These are phyloP conservation scores for Trachelus troglodyta DNA, from an alignment of 2,888 invertebrate genomes.

Conservation along the genomic window DNA sequence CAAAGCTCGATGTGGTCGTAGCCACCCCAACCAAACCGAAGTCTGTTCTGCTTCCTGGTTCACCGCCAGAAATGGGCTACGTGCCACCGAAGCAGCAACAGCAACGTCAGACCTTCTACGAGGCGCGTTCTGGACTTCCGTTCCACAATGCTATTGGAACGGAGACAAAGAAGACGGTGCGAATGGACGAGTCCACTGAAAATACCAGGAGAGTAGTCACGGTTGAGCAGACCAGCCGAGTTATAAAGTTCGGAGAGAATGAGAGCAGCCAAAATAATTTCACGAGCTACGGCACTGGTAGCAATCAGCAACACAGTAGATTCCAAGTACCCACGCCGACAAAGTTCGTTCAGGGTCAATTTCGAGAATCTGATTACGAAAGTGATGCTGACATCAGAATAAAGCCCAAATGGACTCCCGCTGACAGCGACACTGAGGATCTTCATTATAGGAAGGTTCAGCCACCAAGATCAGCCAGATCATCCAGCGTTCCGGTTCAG, in stretches of 20 bases:
- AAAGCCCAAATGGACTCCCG: constrained; percentile 74
- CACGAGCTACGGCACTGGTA: constrained; percentile 5
- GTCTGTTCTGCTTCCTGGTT: constrained; percentile 69
- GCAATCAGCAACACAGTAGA: constrained; percentile 30
- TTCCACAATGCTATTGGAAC: constrained; percentile 74
- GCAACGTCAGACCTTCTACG: constrained; percentile 68
- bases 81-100: constrained; percentile 67
- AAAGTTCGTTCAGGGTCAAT: constrained; percentile 75
- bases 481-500: constrained; percentile 67
- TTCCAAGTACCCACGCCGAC: constrained; percentile 69
- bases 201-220: constrained; percentile 75
- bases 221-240: constrained; percentile 76
- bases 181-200: constrained; percentile 78
- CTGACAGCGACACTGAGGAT: constrained; percentile 71
- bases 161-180: constrained; percentile 77
- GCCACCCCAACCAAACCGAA: constrained; percentile 47
- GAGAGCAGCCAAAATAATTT: constrained; percentile 17
- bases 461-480: constrained; percentile 68
- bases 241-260: constrained; percentile 74
- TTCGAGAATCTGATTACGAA: constrained; percentile 77
- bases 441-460: constrained; percentile 73
- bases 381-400: constrained; percentile 76
- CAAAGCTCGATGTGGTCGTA: constrained; percentile 13
- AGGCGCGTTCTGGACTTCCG: constrained; percentile 70
- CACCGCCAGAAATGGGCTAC: constrained; percentile 72